Percentiles rank a stretch among this genome's conserved stretches.
Conservation (phyloP, 1,140 invertebrate genomes). For the Lanistes nyassanus region DNA sequence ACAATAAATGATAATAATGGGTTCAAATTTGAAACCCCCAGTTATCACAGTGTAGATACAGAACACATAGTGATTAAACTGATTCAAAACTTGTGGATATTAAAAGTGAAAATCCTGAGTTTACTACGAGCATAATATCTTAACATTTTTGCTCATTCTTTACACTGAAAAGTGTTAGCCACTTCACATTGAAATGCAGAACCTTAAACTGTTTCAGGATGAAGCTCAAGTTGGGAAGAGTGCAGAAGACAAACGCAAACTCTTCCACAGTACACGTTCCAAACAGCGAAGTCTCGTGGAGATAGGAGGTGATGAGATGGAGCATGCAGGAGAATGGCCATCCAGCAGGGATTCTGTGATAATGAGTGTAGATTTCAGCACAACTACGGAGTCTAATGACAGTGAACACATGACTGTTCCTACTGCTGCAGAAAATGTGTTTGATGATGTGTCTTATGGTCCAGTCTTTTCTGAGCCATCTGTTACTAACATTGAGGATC, state of each 20-base stretch:
- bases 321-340: neutral
- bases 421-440: conserved; percentile 19
- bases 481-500: conserved; percentile 15
- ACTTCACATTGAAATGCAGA: neutral
- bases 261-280: conserved; percentile 26
- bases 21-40: too few relatives aligned
- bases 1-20: too few relatives aligned
- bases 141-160: neutral
- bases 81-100: too few relatives aligned
- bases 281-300: conserved; percentile 30
- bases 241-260: conserved; percentile 22
- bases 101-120: neutral
- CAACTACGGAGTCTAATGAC: conserved; percentile 35
- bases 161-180: neutral
- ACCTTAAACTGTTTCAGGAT: neutral
- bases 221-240: neutral
- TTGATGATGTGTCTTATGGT: neutral
- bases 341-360: conserved; percentile 17
- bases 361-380: conserved; percentile 30
- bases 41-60: too few relatives aligned
- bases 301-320: conserved; percentile 3
- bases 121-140: neutral
- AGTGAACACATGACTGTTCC: conserved; percentile 17
- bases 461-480: neutral
- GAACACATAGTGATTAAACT: too few relatives aligned